Conservation (phyloP, 2,797 vertebrate species). For the Distichodus sexfasciatus region DNA sequence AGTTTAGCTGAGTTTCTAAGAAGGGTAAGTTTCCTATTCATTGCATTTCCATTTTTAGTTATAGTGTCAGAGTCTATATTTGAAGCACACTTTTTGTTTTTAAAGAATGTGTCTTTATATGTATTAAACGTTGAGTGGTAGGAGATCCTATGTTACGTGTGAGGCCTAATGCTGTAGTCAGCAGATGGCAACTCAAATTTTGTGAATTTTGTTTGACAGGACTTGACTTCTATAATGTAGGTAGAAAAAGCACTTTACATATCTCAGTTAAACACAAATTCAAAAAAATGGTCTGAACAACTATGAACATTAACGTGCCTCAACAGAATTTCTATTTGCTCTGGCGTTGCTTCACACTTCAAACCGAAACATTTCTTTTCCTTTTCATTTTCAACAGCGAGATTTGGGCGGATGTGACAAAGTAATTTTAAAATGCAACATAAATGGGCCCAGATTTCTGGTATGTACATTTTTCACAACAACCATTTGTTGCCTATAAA, state of each 20-base stretch:
- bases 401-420: constrained; percentile 87
- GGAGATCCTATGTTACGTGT: background rate
- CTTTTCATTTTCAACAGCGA: constrained; percentile 66
- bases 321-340: too few relatives aligned
- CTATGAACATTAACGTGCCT: too few relatives aligned
- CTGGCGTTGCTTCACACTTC: background rate
- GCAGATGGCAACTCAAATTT: too few relatives aligned
- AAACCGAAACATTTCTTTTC: background rate
- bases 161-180: background rate
- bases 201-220: too few relatives aligned
- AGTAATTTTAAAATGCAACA: constrained; percentile 78
- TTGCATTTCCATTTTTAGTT: background rate
- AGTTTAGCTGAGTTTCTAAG: constrained; percentile 70
- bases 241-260: too few relatives aligned
- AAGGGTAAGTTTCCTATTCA: constrained; percentile 65
- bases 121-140: background rate
- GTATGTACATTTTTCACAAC: constrained; percentile 70
- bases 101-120: background rate
- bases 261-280: too few relatives aligned
- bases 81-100: background rate
- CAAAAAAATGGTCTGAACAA: too few relatives aligned
- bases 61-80: too few relatives aligned
- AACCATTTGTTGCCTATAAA: too few relatives aligned
- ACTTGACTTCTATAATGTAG: too few relatives aligned
- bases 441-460: constrained; percentile 87